Base-by-base conservation (phyloP, 30 jellyfish, hydroid and myxozoan species). In the Calvadosia cruxmelitensis region DNA sequence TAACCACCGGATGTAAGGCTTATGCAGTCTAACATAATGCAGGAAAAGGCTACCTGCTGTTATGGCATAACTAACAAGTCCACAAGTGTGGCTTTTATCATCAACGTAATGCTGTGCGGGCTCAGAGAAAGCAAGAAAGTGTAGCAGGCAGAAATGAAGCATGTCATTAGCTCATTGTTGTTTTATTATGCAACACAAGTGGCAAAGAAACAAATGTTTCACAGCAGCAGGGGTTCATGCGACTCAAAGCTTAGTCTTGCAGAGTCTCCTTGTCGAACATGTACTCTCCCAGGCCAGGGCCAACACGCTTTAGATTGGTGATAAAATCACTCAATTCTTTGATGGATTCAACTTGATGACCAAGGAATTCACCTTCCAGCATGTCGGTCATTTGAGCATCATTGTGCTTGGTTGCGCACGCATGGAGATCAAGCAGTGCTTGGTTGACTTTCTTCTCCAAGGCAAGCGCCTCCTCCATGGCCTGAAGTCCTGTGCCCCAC, bases 291-390 rank as follows among this genome's bases (percentile, higher is more conserved):
- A 86, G 84, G 16, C 94, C 96, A n/a, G 78, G 71, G n/a, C 96
- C 96, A 70, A 90, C 92, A 66, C 94, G 78, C 70, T 79, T 86
- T 68, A 86, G 79, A 78, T 86, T 86, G 79, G 96, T 86, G 73
- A 86, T 74, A 65, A 72, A 63, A 0, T 80, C 92, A 27, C 78
- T 76, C 71, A 86, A 26, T 42, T 86, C 94, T 67, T 80, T 86
- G 96, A 86, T 86, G 12, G 94, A 70, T 34, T 86, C 86, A 33
- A 86, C 94, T 75, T 86, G 96, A 70, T 86, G 93, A 12, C 82
- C 84, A 75, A 86, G 57, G 86, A 74, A 86, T 26, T 86, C 72
- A 10, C 84, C 86, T 49, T 86, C 96, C 66, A 86, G 67, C 91
- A 67, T 77, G 49, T 86, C 94, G 12, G 92, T 67, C 92, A 86